Conservation (phyloP, 1,140 invertebrate genomes). For the Hycleus cichorii region DNA sequence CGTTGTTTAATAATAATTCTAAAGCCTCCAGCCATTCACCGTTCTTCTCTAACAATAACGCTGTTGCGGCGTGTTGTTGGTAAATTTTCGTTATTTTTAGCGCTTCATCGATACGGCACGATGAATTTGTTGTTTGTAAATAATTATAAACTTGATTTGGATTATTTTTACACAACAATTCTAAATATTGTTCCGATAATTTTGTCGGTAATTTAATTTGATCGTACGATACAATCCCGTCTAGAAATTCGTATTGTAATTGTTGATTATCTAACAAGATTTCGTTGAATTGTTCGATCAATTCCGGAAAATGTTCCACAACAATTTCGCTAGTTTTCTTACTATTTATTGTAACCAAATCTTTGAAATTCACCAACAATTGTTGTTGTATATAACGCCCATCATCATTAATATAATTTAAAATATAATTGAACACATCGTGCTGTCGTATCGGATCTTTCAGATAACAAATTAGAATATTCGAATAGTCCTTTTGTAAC, state of each 20-base stretch:
- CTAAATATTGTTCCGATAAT: constrained; percentile 56
- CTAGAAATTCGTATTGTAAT: constrained; percentile 53
- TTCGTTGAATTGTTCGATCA: constrained; percentile 46
- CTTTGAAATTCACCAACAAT: constrained; percentile 40
- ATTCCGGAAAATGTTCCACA: constrained; percentile 43
- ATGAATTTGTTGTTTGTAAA: constrained; percentile 23
- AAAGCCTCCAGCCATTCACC: constrained; percentile 44
- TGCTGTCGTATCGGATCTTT: constrained; percentile 52
- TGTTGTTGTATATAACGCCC: constrained; percentile 42
- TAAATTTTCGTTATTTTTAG: constrained; percentile 41
- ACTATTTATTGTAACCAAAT: constrained; percentile 41
- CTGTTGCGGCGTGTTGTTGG: constrained; percentile 38
- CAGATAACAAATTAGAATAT: constrained; percentile 45
- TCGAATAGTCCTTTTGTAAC: constrained; percentile 40
- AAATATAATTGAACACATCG: constrained; percentile 68
- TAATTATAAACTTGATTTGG: constrained; percentile 38
- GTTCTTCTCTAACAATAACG: constrained; percentile 44
- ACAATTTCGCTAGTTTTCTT: constrained; percentile 48
- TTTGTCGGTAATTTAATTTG: constrained; percentile 44
- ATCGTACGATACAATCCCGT: constrained; percentile 52
- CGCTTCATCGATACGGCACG: constrained; percentile 39
- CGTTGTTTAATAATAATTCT: constrained; percentile 39
- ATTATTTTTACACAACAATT: constrained; percentile 55
- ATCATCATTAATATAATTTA: constrained; percentile 55
- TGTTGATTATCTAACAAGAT: constrained; percentile 41